These are phyloP conservation scores for Sipha flava DNA, from an alignment of 1,140 invertebrate genomes.

Conservation along the genomic window DNA sequence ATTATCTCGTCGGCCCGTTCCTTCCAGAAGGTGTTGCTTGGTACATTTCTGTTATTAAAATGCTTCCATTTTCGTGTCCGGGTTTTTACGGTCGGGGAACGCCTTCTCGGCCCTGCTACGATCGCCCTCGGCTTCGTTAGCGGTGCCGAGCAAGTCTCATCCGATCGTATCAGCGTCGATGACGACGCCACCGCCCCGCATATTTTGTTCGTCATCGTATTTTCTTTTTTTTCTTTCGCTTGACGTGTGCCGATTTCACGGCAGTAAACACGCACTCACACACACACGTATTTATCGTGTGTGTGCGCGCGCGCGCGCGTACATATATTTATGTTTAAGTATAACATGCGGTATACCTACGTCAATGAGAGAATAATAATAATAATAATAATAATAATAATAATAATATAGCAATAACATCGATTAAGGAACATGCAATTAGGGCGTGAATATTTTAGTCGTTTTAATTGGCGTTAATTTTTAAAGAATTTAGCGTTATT, in stretches of 20 bases:
- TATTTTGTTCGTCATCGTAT: background rate
- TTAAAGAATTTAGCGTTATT: background rate
- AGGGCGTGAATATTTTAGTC: background rate
- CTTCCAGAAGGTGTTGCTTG: background rate
- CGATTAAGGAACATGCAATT: background rate
- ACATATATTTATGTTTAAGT: too few relatives aligned
- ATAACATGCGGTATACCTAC: background rate
- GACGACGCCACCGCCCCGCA: too few relatives aligned
- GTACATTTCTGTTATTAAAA: background rate
- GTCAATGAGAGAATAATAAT: background rate
- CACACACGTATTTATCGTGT: too few relatives aligned
- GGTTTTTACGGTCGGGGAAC: background rate
- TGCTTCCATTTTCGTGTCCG: background rate
- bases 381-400: background rate
- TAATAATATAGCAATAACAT: background rate
- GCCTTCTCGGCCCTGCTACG: background rate
- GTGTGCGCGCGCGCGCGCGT: too few relatives aligned
- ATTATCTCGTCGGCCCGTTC: background rate
- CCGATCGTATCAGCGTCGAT: background rate
- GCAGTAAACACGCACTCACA: too few relatives aligned
- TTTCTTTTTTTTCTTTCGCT: background rate
- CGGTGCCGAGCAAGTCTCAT: background rate
- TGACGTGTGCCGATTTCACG: too few relatives aligned
- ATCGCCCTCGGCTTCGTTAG: background rate
- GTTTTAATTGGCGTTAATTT: constrained; percentile 2